Evolutionary conservation across 23 tunicate species (phyloP).

Genomic region (Styela plicata): DNA sequence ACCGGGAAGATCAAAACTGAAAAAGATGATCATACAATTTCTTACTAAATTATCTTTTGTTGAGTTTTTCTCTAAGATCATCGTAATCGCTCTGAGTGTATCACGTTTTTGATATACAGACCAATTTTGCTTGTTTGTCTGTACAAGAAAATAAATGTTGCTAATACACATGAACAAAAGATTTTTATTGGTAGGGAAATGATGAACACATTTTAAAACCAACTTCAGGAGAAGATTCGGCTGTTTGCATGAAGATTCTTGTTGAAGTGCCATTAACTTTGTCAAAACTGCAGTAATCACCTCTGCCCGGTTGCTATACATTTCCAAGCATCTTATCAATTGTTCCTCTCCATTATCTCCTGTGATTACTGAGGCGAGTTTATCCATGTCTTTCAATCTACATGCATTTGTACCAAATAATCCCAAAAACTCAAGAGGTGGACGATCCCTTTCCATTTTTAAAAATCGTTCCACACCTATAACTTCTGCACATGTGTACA

Average conservation of each 20-base stretch:
- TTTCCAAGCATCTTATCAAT: conserved; percentile 5
- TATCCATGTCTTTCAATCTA: conserved; percentile 36
- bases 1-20: conserved; percentile 56
- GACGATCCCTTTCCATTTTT: conserved; percentile 10
- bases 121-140: not conserved
- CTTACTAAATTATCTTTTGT: conserved; percentile 29
- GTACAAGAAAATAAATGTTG: conserved; percentile 10
- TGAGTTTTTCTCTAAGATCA: conserved; percentile 17
- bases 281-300: not conserved
- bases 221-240: conserved; percentile 4
- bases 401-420: conserved; percentile 47
- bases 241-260: not conserved
- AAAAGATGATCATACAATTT: conserved; percentile 42
- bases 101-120: conserved; percentile 22
- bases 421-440: conserved; percentile 53
- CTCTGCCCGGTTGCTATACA: not conserved
- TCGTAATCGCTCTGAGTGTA: conserved; percentile 30
- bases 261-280: not conserved
- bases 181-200: not conserved
- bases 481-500: conserved; percentile 43
- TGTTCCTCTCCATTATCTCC: conserved; percentile 11
- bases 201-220: not conserved
- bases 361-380: conserved; percentile 32
- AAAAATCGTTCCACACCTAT: not conserved
- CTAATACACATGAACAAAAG: not conserved